These are phyloP conservation scores for Reinhardtius hippoglossoides DNA, from an alignment of 2,113 vertebrate genomes.

Conservation along the genomic window DNA sequence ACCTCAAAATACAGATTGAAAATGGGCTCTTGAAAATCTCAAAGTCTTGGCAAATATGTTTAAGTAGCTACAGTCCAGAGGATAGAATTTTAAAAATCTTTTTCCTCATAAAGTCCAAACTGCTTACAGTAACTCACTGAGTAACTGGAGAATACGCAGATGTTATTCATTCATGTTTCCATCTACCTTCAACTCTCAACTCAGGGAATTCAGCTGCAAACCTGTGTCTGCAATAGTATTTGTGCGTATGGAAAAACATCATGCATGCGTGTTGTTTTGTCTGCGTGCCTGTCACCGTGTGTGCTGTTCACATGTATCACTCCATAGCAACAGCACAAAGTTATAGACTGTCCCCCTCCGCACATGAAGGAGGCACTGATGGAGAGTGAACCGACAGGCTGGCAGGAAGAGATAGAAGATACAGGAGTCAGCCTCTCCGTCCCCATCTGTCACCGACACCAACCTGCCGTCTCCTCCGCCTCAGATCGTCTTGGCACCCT, in stretches of 20 bases:
- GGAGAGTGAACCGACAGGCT: constrained; percentile 55
- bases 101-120: not conserved
- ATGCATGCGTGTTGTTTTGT: constrained; percentile 11
- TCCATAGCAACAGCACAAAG: constrained; percentile 1
- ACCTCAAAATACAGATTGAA: too few species aligned
- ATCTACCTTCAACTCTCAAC: not conserved
- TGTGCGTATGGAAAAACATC: constrained; percentile 14
- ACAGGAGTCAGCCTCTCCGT: constrained; percentile 70
- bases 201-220: not conserved
- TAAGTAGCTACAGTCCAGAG: not conserved
- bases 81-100: not conserved
- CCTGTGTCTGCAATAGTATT: not conserved
- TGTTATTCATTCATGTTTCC: constrained; percentile 10
- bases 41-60: not conserved
- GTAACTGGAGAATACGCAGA: constrained; percentile 8
- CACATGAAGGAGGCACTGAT: constrained; percentile 18
- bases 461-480: constrained; percentile 52
- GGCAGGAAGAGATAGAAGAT: constrained; percentile 73
- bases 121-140: constrained; percentile 5
- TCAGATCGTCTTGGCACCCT: constrained; percentile 68
- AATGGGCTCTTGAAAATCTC: too few species aligned
- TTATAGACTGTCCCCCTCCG: not conserved
- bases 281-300: not conserved
- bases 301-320: constrained; percentile 29
- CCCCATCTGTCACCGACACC: constrained; percentile 73